Conservation (phyloP, 2,797 vertebrate genomes). For the Xiphorhynchus erythropygius region DNA sequence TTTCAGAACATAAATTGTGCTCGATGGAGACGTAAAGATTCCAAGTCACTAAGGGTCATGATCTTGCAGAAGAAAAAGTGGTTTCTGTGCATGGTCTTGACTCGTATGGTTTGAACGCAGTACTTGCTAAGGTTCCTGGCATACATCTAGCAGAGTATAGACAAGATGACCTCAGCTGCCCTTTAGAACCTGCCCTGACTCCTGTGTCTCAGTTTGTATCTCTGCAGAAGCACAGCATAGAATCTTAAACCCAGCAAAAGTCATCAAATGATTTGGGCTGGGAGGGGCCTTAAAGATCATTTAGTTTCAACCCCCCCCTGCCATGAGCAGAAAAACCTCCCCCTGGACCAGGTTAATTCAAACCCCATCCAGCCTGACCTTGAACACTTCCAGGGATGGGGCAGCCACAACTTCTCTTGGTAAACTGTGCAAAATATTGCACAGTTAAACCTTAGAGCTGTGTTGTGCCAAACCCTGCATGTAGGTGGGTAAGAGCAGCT, state of each 20-base stretch:
- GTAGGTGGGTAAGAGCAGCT: constrained; percentile 34
- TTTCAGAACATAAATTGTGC: neutral
- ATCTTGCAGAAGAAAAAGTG: neutral
- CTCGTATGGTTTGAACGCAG: neutral
- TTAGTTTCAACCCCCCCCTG: neutral
- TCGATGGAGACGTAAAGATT: neutral
- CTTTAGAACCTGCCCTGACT: neutral
- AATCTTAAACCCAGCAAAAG: neutral
- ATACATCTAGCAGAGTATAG: neutral
- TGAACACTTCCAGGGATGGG: too few relatives aligned
- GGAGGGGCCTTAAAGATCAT: neutral
- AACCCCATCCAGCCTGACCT: neutral
- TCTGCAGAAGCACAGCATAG: neutral
- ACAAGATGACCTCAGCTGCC: neutral
- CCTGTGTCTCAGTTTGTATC: neutral
- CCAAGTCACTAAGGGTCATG: neutral
- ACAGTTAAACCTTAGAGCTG: neutral
- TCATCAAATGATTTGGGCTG: neutral
- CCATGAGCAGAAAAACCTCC: neutral
- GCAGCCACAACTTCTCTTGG: neutral
- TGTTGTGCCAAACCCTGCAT: neutral
- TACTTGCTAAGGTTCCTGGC: neutral
- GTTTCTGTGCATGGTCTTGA: neutral
- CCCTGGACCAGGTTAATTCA: neutral
- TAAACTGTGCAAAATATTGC: neutral